Evolutionary conservation across 2,113 vertebrate species (phyloP).

Genomic region (Ardeotis arabs): DNA sequence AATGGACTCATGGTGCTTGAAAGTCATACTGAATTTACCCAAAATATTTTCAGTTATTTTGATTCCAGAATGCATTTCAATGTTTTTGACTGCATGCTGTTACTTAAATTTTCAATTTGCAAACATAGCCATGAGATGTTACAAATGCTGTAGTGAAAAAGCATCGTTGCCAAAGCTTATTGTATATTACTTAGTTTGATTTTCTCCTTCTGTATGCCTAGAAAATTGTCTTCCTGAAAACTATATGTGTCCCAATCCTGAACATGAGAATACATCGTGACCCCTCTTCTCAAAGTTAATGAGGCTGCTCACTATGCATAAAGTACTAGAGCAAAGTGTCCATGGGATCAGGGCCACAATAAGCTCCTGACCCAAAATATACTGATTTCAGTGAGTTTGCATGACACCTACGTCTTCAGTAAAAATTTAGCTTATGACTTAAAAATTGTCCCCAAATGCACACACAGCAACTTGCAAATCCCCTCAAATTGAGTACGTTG

Average conservation of each 20-base stretch:
- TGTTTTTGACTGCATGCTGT: neutral
- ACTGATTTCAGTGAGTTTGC: neutral
- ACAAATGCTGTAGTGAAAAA: neutral
- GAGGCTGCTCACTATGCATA: neutral
- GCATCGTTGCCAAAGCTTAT: neutral
- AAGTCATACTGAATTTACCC: neutral
- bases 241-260: neutral
- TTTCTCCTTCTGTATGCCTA: neutral
- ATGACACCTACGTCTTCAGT: neutral
- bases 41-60: neutral
- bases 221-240: neutral
- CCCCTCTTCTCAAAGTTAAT: neutral
- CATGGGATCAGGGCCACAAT: neutral
- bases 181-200: neutral
- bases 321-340: neutral
- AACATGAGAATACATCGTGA: neutral
- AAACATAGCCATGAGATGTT: neutral
- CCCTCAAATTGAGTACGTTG: rapidly evolving
- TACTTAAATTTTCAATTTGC: slow-evolving; percentile 2
- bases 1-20: neutral
- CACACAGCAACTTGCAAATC: neutral
- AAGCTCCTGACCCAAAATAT: neutral
- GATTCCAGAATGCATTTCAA: neutral
- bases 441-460: neutral
- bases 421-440: neutral